Percentiles rank a stretch among this genome's conserved stretches.
phyloP scores from a whole-genome alignment of 2,797 vertebrate species.

The Setipinna tenuifilis region DNA sequence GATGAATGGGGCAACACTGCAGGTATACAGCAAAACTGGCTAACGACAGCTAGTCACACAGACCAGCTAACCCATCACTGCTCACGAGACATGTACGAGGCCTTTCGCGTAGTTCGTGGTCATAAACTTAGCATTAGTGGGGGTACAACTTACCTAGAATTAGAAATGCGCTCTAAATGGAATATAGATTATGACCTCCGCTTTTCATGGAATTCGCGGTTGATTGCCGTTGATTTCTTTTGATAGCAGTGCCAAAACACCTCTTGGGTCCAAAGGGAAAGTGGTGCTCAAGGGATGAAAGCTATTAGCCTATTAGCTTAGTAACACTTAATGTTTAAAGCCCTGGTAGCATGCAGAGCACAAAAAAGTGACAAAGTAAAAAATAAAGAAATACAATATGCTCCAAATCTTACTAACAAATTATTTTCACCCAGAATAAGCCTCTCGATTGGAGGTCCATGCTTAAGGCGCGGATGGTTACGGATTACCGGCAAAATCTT shows the following conservation, averaged over 20 bases:
- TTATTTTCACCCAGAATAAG: conserved; percentile 71
- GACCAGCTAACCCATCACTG: not conserved
- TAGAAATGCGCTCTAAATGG: not conserved
- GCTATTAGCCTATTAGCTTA: conserved; percentile 50
- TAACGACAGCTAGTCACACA: conserved; percentile 16
- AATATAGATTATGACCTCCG: not conserved
- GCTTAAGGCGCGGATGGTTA: conserved; percentile 83
- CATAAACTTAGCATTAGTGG: not conserved
- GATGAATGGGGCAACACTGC: not conserved
- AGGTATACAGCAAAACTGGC: not conserved
- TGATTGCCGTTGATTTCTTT: conserved; percentile 23
- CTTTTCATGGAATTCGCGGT: not conserved
- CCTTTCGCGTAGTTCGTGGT: conserved; percentile 15
- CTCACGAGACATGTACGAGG: conserved; percentile 20
- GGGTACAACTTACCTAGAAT: not conserved
- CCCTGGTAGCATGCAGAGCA: conserved; percentile 71
- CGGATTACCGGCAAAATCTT: conserved; percentile 80
- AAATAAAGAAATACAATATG: conserved; percentile 74
- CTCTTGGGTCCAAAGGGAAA: conserved; percentile 66
- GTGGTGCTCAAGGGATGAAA: conserved; percentile 66
- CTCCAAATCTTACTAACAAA: conserved; percentile 68
- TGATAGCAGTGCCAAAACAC: conserved; percentile 46
- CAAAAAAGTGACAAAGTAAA: conserved; percentile 68
- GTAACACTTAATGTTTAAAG: conserved; percentile 80
- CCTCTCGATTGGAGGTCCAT: conserved; percentile 81